Evolutionary conservation across 2,888 invertebrate genomes (phyloP), one percentile per base, ranked within the genome.

Genomic region (Melipona beecheii): DNA sequence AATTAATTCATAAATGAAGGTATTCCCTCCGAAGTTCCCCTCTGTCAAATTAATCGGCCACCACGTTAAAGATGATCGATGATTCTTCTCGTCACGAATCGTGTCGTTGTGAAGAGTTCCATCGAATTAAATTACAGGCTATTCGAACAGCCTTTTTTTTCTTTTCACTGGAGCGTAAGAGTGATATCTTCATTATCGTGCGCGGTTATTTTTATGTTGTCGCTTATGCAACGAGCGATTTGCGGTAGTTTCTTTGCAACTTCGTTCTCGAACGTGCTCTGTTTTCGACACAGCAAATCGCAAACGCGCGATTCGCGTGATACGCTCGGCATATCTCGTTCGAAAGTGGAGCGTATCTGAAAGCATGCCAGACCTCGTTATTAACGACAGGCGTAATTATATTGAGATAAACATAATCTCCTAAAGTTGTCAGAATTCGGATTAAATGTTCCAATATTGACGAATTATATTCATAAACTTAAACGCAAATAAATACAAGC

Each of bases 331-430:
- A 17, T 60, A 36, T 49, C 65, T 49, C n/a, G 52, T 58, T 68
- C 58, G 78, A 84, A 84, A 84, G 78, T 83, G 68, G 84, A 75
- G 65, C 84, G 68, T 31, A 54, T 58, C 71, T 68, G 77, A 78
- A 84, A 82, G 81, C 78, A 31, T 82, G 77, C 62, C 70, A 65
- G 17, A 19, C 21, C 52, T 50, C 70, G 62, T 72, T 60, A 68
- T 64, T 69, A 74, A 73, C 56, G 50, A 24, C 27, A 52, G 27
- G 36, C 49, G 60, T 70, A 49, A 71, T 78, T 27, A 58, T 65
- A 24, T 68, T 64, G 24, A 15, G 74, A 82, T 75, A 68, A 71
- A 62, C 49, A 27, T 52, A 73, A 71, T 75, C 60, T n/a, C 36
- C 2, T 2, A 54, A 24, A 77, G 65, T 71, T 71, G 21, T n/a